Base-by-base conservation (phyloP, 2,888 invertebrate genomes). In the Morpho deidamia region DNA sequence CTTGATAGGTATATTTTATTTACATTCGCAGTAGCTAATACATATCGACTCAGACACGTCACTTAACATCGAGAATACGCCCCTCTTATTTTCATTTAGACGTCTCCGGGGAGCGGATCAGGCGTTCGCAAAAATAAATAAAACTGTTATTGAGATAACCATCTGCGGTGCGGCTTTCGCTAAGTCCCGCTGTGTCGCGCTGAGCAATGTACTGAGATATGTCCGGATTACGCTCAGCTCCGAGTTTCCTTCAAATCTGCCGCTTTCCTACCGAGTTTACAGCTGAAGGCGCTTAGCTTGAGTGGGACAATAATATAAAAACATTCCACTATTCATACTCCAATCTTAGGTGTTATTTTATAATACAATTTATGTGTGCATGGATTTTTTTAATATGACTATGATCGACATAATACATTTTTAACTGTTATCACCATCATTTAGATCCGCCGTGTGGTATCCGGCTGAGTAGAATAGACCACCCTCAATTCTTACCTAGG, bases 111-210 rank as follows among this genome's bases (percentile, higher is more conserved):
- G 81, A 80, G 80, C 61, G 84, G 87, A 87, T 87, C 84, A 85
- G 78, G 61, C 79, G 80, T 80, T 81, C 77, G 83, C 83, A 87
- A 87, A 88, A 88, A 89, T 88, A 89, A 88, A 88, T 88, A 89
- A 89, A 88, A 88, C 85, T 88, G 88, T 88, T 89, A 88, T 88
- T 88, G 88, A 83, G 89, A 87, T 87, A 88, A 88, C 83, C 87
- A 87, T 88, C 87, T 88, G 87, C 83, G 72, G 76, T 74, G 76
- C 78, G 86, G 86, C 84, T 86, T 86, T 86, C 81, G 77, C 85
- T 87, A 87, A 88, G 86, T 84, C 87, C 85, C 83, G 78, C 78
- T 79, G 85, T 83, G 86, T 84, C 85, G 84, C 85, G 78, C 74
- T 83, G 85, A 86, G 84, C 83, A 83, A 83, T 85, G 86, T 86